Conservation (phyloP, 2,888 invertebrate genomes). For the Argynnis bischoffii region DNA sequence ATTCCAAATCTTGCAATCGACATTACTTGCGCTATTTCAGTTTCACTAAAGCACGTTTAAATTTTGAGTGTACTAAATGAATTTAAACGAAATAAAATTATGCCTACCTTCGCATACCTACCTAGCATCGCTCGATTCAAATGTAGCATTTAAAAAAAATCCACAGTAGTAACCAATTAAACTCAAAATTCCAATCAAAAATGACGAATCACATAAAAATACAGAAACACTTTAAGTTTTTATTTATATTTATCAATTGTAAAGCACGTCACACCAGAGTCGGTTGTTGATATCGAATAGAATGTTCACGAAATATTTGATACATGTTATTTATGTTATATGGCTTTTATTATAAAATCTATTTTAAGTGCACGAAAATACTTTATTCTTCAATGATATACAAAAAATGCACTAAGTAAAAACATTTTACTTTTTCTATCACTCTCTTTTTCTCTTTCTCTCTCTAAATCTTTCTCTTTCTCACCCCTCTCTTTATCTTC, state of each 20-base stretch:
- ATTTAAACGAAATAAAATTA: background rate
- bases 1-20: too few relatives aligned
- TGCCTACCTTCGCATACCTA: background rate
- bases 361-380: background rate
- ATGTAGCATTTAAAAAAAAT: background rate
- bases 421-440: too few relatives aligned
- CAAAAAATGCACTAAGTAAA: too few relatives aligned
- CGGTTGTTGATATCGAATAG: constrained; percentile 67
- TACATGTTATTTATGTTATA: background rate
- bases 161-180: too few relatives aligned
- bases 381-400: too few relatives aligned
- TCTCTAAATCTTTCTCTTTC: too few relatives aligned
- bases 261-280: constrained; percentile 60
- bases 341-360: constrained; percentile 1
- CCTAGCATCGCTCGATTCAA: background rate
- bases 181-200: too few relatives aligned
- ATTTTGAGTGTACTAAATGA: background rate
- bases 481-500: too few relatives aligned
- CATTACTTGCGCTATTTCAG: too few relatives aligned
- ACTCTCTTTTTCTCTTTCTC: too few relatives aligned
- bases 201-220: background rate
- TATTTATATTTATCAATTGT: background rate
- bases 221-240: background rate
- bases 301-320: constrained; percentile 47
- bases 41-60: too few relatives aligned